Evolutionary conservation across 2,888 invertebrate genomes (phyloP).

Genomic region (Polylopha cassiicola): DNA sequence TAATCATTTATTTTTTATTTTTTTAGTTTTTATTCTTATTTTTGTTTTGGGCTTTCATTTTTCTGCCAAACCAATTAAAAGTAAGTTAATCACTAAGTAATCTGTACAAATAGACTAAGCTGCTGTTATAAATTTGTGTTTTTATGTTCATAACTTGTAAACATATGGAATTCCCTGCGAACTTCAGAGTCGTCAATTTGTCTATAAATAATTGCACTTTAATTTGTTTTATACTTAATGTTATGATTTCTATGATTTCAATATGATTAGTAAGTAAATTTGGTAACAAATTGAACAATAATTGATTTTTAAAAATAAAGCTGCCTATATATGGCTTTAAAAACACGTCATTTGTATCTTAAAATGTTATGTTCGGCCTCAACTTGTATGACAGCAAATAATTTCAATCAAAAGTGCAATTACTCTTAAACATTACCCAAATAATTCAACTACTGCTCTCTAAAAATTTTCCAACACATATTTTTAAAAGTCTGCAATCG

Average conservation of each 20-base stretch:
- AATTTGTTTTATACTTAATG: conserved; percentile 37
- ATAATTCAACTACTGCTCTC: conserved; percentile 34
- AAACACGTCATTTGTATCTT: too few relatives aligned
- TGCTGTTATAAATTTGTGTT: conserved; percentile 12
- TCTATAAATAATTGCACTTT: conserved; percentile 59
- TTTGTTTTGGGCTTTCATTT: too few relatives aligned
- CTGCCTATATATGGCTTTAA: too few relatives aligned
- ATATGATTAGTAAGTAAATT: not conserved
- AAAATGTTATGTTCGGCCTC: too few relatives aligned
- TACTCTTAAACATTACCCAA: conserved; percentile 39
- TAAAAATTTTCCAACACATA: conserved; percentile 45
- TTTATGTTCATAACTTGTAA: conserved; percentile 8
- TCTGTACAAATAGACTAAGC: conserved; percentile 20
- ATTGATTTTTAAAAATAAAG: too few relatives aligned
- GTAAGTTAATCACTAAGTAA: conserved; percentile 12
- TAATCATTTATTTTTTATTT: conserved; percentile 18
- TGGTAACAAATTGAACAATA: too few relatives aligned
- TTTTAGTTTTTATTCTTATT: conserved; percentile 11
- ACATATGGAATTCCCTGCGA: conserved; percentile 55
- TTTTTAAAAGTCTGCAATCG: conserved; percentile 44
- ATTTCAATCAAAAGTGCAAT: conserved; percentile 67
- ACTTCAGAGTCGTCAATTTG: conserved; percentile 33
- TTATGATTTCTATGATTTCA: too few relatives aligned
- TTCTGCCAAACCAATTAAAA: conserved; percentile 10
- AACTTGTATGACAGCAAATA: too few relatives aligned